phyloP scores from a whole-genome alignment of 2,113 vertebrate species.

The Phyllostomus discolor region DNA sequence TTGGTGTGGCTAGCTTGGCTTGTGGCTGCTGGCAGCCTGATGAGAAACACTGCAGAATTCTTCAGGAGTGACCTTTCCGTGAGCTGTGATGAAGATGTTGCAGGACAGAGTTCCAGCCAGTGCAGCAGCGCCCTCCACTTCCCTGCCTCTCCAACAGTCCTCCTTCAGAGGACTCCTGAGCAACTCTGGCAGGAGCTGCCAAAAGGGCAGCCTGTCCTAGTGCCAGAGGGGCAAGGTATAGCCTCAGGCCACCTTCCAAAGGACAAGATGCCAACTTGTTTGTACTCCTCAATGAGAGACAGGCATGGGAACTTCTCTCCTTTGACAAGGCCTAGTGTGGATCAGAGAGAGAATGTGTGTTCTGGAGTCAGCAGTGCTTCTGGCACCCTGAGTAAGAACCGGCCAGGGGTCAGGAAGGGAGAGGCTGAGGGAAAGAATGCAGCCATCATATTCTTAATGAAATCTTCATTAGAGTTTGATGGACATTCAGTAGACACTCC shows the following conservation, averaged over 20 bases:
- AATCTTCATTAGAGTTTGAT: background rate
- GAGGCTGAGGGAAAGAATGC: background rate
- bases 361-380: background rate
- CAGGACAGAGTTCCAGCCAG: background rate
- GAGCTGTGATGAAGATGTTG: background rate
- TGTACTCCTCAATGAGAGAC: background rate
- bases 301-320: background rate
- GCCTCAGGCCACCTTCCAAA: background rate
- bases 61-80: background rate
- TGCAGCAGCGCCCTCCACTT: background rate
- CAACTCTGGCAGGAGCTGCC: background rate
- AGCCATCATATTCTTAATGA: background rate
- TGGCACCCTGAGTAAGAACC: background rate
- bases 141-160: background rate
- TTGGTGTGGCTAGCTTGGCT: background rate
- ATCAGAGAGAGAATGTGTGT: background rate
- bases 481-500: background rate
- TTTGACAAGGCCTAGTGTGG: background rate
- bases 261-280: background rate
- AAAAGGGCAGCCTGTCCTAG: background rate
- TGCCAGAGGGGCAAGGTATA: background rate
- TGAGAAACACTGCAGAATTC: background rate
- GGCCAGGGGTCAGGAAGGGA: background rate
- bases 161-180: background rate
- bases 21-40: background rate